Evolutionary conservation across 2,888 invertebrate species (phyloP), one percentile per base, ranked within the genome.

Genomic region (Carpatolechia fugitivella): DNA sequence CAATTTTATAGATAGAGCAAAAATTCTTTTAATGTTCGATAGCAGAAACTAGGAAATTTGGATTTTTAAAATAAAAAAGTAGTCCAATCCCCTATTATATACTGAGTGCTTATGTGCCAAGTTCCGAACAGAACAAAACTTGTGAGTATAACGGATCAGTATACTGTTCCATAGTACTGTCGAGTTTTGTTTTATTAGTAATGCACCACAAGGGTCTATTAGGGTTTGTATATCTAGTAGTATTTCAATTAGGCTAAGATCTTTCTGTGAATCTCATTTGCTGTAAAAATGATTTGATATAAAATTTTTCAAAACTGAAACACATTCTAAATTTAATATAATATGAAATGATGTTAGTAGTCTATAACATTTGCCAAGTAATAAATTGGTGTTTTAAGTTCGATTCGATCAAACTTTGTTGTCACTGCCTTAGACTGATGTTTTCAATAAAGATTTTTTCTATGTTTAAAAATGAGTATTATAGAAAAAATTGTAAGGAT

Each of bases 381-480:
- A 41, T 52, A 29, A 41, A 29, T 29, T 46, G 16, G 44, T 46
- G 52, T 53, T 69, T 69, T 58, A 56, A 44, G 69, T 73, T 68
- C 58, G 58, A 60, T 60, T 66, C 63, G 72, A 68, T 66, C 79
- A 80, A 63, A 85, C 76, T 82, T 78, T 78, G 72, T 86, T 83
- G 77, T 82, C 87, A 88, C 89, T 89, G 88, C 88, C 87, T 85
- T 85, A 80, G 87, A 89, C 86, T 85, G 85, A 87, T 83, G 78
- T 87, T 87, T 83, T 82, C 75, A 80, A 80, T 81, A 65, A 78
- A 80, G 66, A 74, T 74, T 70, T 55, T 77, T 80, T 83, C 74
- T 82, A 65, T 69, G 74, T 78, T 80, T 56, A 52, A 69, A 44
- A 76, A 77, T 66, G 70, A 82, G 76, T 85, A 83, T 82, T 82